Evolutionary conservation across 2,113 vertebrate species (phyloP).

Genomic region (Chaetodon trifascialis): DNA sequence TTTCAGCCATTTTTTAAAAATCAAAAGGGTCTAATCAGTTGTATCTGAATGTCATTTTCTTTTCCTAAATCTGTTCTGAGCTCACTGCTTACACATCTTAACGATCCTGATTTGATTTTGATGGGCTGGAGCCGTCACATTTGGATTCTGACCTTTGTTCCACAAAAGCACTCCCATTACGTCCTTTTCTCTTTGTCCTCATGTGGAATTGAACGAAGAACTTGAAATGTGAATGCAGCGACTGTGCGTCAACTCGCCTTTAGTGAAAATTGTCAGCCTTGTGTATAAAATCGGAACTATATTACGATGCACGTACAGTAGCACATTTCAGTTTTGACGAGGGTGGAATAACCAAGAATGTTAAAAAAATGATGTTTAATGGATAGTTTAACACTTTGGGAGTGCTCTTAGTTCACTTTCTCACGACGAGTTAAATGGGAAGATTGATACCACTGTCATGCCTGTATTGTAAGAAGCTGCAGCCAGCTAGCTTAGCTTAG

Average conservation of each 20-base stretch:
- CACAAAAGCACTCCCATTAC: constrained; percentile 69
- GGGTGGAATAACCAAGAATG: constrained; percentile 6
- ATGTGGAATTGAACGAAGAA: constrained; percentile 72
- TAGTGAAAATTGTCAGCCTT: constrained; percentile 74
- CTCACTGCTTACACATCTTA: constrained; percentile 76
- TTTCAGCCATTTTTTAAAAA: constrained; percentile 38
- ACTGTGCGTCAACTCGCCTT: constrained; percentile 65
- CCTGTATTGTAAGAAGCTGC: constrained; percentile 16
- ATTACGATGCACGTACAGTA: constrained; percentile 69
- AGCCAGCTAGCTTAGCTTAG: constrained; percentile 4
- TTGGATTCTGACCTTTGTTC: constrained; percentile 73
- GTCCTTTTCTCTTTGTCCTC: constrained; percentile 39
- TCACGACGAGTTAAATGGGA: neutral
- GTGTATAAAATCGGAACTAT: constrained; percentile 65
- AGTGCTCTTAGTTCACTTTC: neutral
- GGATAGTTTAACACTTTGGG: constrained; percentile 9
- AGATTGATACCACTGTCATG: neutral
- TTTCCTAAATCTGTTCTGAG: constrained; percentile 58
- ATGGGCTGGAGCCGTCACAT: constrained; percentile 57
- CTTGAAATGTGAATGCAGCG: constrained; percentile 73
- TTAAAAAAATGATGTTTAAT: constrained; percentile 2
- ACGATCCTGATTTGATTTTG: constrained; percentile 41
- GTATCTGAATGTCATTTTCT: constrained; percentile 71
- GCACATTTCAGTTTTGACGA: constrained; percentile 20
- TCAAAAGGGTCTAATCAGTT: constrained; percentile 53